These are phyloP conservation scores for Coilia nasus DNA, from an alignment of 2,797 vertebrate genomes.

Conservation along the genomic window DNA sequence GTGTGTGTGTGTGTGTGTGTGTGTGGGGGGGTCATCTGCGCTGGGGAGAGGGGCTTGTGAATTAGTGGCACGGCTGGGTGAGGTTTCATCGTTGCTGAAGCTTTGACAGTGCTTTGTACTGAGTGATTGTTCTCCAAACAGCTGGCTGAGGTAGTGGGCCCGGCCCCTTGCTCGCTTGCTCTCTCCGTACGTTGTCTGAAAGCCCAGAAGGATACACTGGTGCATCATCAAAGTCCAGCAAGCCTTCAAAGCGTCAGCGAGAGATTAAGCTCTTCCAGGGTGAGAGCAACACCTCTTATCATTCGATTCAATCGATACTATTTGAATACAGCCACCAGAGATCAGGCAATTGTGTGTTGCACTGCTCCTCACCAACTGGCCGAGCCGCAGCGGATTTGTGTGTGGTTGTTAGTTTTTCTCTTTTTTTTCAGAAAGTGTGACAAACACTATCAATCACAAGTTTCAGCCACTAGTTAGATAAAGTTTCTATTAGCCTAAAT, in stretches of 20 bases:
- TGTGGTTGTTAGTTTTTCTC: conserved; percentile 48
- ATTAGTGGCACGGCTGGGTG: conserved; percentile 73
- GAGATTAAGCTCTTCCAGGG: conserved; percentile 78
- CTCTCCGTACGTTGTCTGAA: conserved; percentile 74
- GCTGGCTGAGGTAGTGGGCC: conserved; percentile 73
- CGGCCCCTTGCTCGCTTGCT: conserved; percentile 27
- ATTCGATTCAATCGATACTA: conserved; percentile 79
- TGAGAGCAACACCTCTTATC: conserved; percentile 79
- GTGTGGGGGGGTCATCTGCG: too few species aligned
- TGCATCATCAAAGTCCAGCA: conserved; percentile 82
- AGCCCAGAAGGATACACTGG: conserved; percentile 78
- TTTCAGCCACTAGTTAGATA: conserved; percentile 76
- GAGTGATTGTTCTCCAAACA: conserved; percentile 83
- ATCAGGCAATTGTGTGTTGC: conserved; percentile 70
- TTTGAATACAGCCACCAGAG: conserved; percentile 80
- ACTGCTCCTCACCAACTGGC: conserved; percentile 65
- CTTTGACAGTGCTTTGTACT: conserved; percentile 83
- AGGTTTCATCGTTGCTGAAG: conserved; percentile 75
- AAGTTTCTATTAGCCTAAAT: conserved; percentile 85
- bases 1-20: too few species aligned
- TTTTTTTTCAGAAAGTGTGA: conserved; percentile 32
- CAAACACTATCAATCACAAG: conserved; percentile 78
- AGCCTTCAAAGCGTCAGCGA: conserved; percentile 78
- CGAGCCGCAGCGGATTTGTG: conserved; percentile 56
- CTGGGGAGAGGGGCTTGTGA: conserved; percentile 63